These are phyloP conservation scores for Dioctria rufipes DNA, from an alignment of 2,888 invertebrate species.

Conservation along the genomic window DNA sequence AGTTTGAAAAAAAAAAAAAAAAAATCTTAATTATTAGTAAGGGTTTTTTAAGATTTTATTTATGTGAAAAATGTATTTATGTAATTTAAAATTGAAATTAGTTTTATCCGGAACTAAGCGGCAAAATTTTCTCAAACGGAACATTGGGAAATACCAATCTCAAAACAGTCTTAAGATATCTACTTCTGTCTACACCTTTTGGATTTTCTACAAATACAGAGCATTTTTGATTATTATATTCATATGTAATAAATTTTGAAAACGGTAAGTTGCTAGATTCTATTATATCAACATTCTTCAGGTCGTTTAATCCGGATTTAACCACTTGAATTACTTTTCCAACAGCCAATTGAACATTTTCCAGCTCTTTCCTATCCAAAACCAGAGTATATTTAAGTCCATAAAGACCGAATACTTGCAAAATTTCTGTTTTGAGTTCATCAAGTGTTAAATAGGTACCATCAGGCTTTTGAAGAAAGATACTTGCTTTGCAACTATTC, in stretches of 20 bases:
- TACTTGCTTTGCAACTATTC: slow-evolving; percentile 73
- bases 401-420: slow-evolving; percentile 79
- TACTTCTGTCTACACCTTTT: not conserved
- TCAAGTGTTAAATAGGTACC: slow-evolving; percentile 73
- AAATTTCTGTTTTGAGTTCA: slow-evolving; percentile 75
- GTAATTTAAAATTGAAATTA: too few species aligned
- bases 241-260: slow-evolving; percentile 78
- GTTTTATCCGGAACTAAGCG: too few species aligned
- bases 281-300: not conserved
- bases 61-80: too few species aligned
- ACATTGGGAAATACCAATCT: not conserved
- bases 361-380: slow-evolving; percentile 70
- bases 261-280: slow-evolving; percentile 69
- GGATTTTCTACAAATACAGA: slow-evolving; percentile 82
- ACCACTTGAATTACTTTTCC: slow-evolving; percentile 72
- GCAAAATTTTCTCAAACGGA: not conserved
- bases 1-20: too few species aligned
- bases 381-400: slow-evolving; percentile 74
- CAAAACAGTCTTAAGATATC: not conserved
- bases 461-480: slow-evolving; percentile 80
- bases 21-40: too few species aligned
- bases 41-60: too few species aligned
- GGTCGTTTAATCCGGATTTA: not conserved
- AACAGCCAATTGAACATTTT: slow-evolving; percentile 67
- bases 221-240: slow-evolving; percentile 73